Conservation (phyloP, 2,797 vertebrate genomes). For the Botia kubotai region DNA sequence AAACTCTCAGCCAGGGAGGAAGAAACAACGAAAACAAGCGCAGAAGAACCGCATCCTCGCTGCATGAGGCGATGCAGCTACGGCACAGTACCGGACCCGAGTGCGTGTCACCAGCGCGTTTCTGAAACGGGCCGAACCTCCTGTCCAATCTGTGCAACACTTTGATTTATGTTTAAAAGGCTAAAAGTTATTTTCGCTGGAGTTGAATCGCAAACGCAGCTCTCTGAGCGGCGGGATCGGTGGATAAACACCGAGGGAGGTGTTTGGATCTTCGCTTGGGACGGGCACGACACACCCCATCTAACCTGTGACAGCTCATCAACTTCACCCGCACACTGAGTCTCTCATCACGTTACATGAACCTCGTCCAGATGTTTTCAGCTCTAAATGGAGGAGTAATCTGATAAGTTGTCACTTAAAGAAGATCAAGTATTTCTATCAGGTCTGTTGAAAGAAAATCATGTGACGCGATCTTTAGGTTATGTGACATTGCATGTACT, state of each 20-base stretch:
- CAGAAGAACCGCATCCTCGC: conserved; percentile 49
- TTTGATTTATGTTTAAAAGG: conserved; percentile 20
- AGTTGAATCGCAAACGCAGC: neutral
- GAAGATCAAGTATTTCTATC: no score
- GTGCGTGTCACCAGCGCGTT: neutral
- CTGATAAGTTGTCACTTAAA: no score
- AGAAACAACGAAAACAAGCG: conserved; percentile 12
- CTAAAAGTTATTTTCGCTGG: conserved; percentile 35
- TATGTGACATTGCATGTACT: neutral
- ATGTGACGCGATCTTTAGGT: no score
- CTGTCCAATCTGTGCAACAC: conserved; percentile 3
- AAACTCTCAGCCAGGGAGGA: conserved; percentile 69
- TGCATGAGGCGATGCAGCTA: conserved; percentile 32
- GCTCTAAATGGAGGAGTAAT: neutral
- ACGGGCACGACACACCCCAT: conserved; percentile 52
- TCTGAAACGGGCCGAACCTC: neutral
- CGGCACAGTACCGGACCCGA: neutral
- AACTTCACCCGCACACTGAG: conserved; percentile 3
- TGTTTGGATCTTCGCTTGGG: conserved; percentile 8
- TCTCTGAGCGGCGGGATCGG: neutral
- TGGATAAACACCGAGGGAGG: neutral
- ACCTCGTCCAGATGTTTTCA: neutral
- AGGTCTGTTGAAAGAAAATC: no score
- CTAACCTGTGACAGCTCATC: neutral
- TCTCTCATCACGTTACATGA: neutral